Evolutionary conservation across 2,888 invertebrate species (phyloP), one percentile per base, ranked within the genome.

Genomic region (Panopea generosa): DNA sequence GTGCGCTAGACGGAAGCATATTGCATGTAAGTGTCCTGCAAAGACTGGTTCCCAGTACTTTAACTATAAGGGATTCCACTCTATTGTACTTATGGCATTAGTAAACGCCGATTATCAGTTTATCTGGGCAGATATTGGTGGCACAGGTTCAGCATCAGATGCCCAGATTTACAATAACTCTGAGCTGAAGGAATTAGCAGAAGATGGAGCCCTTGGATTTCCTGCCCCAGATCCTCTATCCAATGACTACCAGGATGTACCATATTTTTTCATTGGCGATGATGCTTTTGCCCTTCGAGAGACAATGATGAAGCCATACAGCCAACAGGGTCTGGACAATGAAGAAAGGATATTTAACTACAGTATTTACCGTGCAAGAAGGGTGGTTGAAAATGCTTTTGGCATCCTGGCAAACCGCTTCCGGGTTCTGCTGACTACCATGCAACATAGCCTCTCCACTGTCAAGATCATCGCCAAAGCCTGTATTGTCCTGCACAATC

Each of bases 381-480:
- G n/a, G n/a, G n/a, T n/a, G n/a, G n/a, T n/a, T n/a, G n/a, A n/a
- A n/a, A n/a, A n/a, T n/a, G n/a, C n/a, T n/a, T n/a, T n/a, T n/a
- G n/a, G n/a, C n/a, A n/a, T n/a, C n/a, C n/a, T 82, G 11, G 85
- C 83, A 16, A 75, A 83, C 40, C 60, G 82, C 11, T 85, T 67
- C 29, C 76, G 72, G 55, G 50, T 69, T 27, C 53, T 85, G n/a
- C 71, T 84, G n/a, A 52, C 40, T 40, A 80, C 81, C 11, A 73
- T 82, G 80, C 55, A 71, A 22, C 82, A 82, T 9, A 11, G 38
- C 2, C 69, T 69, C 2, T 50, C 52, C 4, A 77, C 59, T 11
- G 72, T 79, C 6, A 59, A 49, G 52, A 47, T 63, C 20, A 57
- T 74, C 14, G 50, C 26, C 33, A 52, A 26, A n/a, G 27, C 77